Evolutionary conservation across 2,888 invertebrate genomes (phyloP).

Genomic region (Thelaira solivaga): DNA sequence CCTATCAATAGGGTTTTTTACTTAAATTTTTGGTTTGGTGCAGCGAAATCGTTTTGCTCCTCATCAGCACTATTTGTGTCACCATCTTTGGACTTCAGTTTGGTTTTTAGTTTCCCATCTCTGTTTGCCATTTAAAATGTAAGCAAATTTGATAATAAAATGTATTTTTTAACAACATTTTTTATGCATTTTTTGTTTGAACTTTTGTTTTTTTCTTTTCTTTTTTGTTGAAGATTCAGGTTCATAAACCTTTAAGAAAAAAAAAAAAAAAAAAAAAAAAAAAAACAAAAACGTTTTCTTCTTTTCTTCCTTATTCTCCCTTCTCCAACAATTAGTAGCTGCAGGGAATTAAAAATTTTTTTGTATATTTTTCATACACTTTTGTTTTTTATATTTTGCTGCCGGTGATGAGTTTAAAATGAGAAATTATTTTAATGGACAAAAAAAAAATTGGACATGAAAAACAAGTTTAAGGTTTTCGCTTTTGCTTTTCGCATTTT

Average conservation of each 20-base stretch:
- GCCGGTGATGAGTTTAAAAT: conserved; percentile 5
- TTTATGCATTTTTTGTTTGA: background rate
- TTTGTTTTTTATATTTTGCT: conserved; percentile 26
- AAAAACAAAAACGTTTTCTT: background rate
- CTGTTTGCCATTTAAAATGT: background rate
- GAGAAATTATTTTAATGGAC: background rate
- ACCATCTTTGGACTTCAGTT: background rate
- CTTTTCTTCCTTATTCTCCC: background rate
- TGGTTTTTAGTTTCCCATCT: background rate
- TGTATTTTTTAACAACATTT: conserved; percentile 28
- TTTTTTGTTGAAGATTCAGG: background rate
- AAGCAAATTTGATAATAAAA: conserved; percentile 20
- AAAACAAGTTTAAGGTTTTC: conserved; percentile 3
- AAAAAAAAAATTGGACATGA: conserved; percentile 12
- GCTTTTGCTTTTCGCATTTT: background rate
- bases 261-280: too few species aligned
- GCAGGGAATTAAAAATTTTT: conserved; percentile 18
- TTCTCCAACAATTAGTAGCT: conserved; percentile 8
- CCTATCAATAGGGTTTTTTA: too few species aligned
- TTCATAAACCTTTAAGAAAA: conserved; percentile 7
- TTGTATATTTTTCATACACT: conserved; percentile 27
- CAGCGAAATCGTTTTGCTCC: background rate
- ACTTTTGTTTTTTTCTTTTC: background rate
- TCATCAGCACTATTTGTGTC: background rate
- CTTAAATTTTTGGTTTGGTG: too few species aligned